A percentile compares a stretch with the other conserved stretches of the same genome.
Conservation (phyloP, 2,888 invertebrate species). For the Girardia tigrina region DNA sequence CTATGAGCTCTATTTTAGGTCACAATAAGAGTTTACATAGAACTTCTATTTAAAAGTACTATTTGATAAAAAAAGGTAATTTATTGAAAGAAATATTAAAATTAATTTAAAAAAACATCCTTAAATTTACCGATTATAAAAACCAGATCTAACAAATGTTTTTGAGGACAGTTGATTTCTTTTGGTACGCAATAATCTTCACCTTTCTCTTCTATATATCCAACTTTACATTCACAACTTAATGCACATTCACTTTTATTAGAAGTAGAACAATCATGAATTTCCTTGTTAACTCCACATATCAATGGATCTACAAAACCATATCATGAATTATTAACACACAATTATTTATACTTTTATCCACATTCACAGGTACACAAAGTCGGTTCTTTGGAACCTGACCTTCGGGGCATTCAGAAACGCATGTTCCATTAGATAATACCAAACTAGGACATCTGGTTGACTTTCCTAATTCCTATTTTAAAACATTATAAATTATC, state of each 20-base stretch:
- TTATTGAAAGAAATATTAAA: neutral
- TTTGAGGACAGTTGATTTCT: neutral
- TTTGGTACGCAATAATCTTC: conserved; percentile 25
- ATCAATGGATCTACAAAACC: neutral
- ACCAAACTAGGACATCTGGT: neutral
- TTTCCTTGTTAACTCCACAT: conserved; percentile 26
- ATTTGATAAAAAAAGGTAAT: too few species aligned
- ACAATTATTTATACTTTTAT: neutral
- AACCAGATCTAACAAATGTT: conserved; percentile 23
- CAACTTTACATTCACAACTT: conserved; percentile 21
- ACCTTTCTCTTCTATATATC: neutral
- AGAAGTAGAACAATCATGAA: neutral
- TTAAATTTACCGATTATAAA: conserved; percentile 24
- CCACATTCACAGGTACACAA: conserved; percentile 2
- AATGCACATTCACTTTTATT: neutral
- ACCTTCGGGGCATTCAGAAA: conserved; percentile 21
- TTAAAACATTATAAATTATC: neutral
- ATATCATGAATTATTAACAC: neutral
- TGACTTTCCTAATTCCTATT: neutral
- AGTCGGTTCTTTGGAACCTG: conserved; percentile 16
- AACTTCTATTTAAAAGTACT: too few species aligned
- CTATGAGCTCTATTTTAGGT: too few species aligned
- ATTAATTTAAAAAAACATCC: neutral
- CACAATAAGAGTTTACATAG: too few species aligned
- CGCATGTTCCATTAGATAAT: conserved; percentile 6